Evolutionary conservation across 2,113 vertebrate genomes (phyloP), one percentile per base, ranked within the genome.

Genomic region (Silurus asotus): DNA sequence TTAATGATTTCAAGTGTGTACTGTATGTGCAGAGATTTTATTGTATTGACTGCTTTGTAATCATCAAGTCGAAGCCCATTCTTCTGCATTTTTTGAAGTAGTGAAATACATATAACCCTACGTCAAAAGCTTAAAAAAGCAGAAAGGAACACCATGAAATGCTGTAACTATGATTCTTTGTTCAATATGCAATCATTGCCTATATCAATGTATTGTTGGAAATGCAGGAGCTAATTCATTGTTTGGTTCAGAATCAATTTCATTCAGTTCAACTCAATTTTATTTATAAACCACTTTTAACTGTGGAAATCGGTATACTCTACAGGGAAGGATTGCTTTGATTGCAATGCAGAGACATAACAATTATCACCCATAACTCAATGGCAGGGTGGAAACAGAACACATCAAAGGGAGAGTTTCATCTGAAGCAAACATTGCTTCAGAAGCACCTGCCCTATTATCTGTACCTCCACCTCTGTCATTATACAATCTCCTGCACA

Each of bases 401-500:
- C 11, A 45, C 37, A 84, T 84, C 45, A 74, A 76, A 53, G 20
- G 58, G 10, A 45, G 25, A 25, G 84, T n/a, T 56, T 53, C 6
- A 70, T 45, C 8, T 6, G 67, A 70, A 70, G 67, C 59, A 85
- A 78, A 76, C 75, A 78, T n/a, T 55, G 61, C 49, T 85, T 78
- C 17, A 49, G 59, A 85, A 65, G 84, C 74, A 78, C 48, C 17
- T 64, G n/a, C n/a, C 64, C 74, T 64, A 77, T 85, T 85, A 85
- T 85, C 61, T 78, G 74, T 85, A 76, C 74, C 61, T 55, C 81
- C 17, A 70, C 53, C 77, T 81, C 55, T 48, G 81, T 85, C 61
- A 78, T 82, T 70, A 77, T 77, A 51, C 58, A 77, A 58, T 75
- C 14, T 37, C 28, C 15, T 70, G 37, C 15, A 70, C 15, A 70